These are phyloP conservation scores for Apocrypta bakeri DNA, from an alignment of 1,140 invertebrate genomes.

Conservation along the genomic window DNA sequence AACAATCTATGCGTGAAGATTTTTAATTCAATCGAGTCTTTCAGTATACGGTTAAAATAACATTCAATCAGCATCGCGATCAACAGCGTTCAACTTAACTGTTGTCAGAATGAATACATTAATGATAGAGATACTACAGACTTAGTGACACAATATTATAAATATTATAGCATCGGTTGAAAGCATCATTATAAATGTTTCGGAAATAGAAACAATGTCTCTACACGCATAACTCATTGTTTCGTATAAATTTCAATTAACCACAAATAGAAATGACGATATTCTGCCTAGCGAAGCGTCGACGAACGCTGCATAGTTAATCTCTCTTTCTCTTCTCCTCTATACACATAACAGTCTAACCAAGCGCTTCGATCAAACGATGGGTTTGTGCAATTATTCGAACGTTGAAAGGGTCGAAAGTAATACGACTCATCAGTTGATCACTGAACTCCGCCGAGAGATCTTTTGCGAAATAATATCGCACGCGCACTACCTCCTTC, in stretches of 20 bases:
- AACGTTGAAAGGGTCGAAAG: conserved; percentile 31
- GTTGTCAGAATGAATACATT: neutral
- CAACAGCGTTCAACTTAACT: neutral
- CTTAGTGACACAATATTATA: no score
- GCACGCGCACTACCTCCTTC: neutral
- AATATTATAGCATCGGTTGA: conserved; percentile 7
- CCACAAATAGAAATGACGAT: conserved; percentile 19
- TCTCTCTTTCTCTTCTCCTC: neutral
- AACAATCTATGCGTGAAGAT: neutral
- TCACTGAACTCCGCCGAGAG: neutral
- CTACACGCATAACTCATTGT: neutral
- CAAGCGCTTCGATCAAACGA: neutral
- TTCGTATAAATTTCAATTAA: conserved; percentile 43
- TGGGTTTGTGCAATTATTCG: neutral
- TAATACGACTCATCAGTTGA: conserved; percentile 13
- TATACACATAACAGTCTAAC: neutral
- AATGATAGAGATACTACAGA: neutral
- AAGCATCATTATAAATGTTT: neutral
- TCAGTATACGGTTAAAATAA: no score
- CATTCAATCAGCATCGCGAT: neutral
- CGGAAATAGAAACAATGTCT: conserved; percentile 35
- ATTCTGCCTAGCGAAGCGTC: neutral
- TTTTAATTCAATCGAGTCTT: neutral
- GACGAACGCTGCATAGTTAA: neutral
- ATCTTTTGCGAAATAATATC: neutral